Base-by-base conservation (phyloP, 2,797 vertebrate genomes). In the Rhadinocentrus ornatus region DNA sequence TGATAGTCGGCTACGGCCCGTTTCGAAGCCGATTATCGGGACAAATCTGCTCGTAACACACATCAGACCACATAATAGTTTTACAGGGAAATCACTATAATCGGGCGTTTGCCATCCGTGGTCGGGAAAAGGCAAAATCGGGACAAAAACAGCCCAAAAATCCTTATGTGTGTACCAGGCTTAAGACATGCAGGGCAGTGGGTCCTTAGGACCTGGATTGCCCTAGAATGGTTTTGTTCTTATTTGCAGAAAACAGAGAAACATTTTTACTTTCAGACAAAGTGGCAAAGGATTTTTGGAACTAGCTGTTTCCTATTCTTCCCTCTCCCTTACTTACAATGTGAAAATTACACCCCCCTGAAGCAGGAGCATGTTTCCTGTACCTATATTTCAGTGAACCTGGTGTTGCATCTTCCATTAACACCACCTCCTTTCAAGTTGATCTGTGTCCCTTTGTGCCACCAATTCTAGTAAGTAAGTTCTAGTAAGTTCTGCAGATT, bases 401-500 rank as follows among this genome's bases (percentile, higher is more conserved):
- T n/a, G 7, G 1, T 35, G 52, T 56, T 50, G 39, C 3, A 12
- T 52, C 31, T 50, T 50, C 8, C 10, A 31, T 56, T 41, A 60
- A 31, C 37, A 6, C 53, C 22, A 48, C 1, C 20, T 63, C 24
- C 18, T 64, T 26, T 57, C n/a, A 32, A 57, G 46, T 44, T 22
- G 29, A 24, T 61, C 56, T 46, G 1, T 54, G 53, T 52, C 69
- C 41, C 61, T 46, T 35, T 66, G 46, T 61, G 58, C 52, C 56
- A 59, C 48, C 53, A 34, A 9, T 68, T 69, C 20, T 55, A 67
- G n/a, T n/a, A n/a, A n/a, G n/a, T n/a, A n/a, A n/a, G 72, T 62
- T 54, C 64, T 65, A 55, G 62, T 11, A 24, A 34, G 76, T 29
- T 62, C 13, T 69, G 50, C 72, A 61, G 71, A 69, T 27, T 18